Evolutionary conservation across 2,113 vertebrate species (phyloP).

Genomic region (Hippocampus comes): DNA sequence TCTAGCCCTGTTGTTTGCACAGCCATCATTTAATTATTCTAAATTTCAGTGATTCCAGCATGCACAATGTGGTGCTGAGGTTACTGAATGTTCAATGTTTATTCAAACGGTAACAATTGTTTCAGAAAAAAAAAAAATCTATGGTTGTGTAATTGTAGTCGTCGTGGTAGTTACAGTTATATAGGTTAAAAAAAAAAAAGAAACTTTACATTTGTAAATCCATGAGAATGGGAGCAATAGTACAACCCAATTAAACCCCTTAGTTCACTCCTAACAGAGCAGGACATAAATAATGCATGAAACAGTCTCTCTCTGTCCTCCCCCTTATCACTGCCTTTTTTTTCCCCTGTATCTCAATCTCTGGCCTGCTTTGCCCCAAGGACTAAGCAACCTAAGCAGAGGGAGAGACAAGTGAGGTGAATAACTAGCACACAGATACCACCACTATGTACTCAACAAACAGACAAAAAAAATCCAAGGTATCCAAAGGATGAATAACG

Average conservation of each 20-base stretch:
- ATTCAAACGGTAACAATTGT: too few species aligned
- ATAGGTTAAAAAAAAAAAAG: neutral
- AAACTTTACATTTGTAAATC: neutral
- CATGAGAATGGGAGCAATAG: neutral
- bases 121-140: too few species aligned
- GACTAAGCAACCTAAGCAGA: neutral
- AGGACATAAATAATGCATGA: slow-evolving; percentile 50
- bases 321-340: slow-evolving; percentile 40
- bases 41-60: neutral
- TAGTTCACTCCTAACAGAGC: slow-evolving; percentile 3
- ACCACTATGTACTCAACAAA: neutral
- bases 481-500: slow-evolving; percentile 10
- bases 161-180: neutral
- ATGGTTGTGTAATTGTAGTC: neutral
- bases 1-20: neutral
- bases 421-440: slow-evolving; percentile 15
- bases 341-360: slow-evolving; percentile 20
- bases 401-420: slow-evolving; percentile 32
- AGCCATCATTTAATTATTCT: neutral
- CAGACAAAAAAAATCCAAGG: slow-evolving; percentile 48
- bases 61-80: neutral
- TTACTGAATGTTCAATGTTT: too few species aligned
- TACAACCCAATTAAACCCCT: slow-evolving; percentile 6
- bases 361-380: slow-evolving; percentile 24
- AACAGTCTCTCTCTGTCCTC: slow-evolving; percentile 13